Conservation (phyloP, 2,888 invertebrate species). For the Diadegma fenestrale region DNA sequence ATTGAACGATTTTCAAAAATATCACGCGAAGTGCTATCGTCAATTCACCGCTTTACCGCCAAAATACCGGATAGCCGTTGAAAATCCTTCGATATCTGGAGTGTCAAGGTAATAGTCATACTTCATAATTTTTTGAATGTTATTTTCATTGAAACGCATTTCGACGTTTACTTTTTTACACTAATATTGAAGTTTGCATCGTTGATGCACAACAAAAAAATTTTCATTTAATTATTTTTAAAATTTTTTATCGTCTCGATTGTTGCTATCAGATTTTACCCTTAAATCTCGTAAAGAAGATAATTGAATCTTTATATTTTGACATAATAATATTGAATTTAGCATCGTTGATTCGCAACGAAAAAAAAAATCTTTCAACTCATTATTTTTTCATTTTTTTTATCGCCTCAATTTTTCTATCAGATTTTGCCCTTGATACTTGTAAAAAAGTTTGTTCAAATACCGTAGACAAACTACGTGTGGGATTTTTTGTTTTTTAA, state of each 20-base stretch:
- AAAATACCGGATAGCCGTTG: slow-evolving; percentile 40
- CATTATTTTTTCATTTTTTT: too few relatives aligned
- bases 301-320: too few relatives aligned
- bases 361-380: too few relatives aligned
- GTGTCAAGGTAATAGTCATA: slow-evolving; percentile 48
- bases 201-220: neutral
- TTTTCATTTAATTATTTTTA: neutral
- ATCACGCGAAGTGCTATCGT: slow-evolving; percentile 54
- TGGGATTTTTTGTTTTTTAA: too few relatives aligned
- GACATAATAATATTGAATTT: too few relatives aligned
- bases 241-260: slow-evolving; percentile 4
- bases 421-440: too few relatives aligned
- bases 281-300: neutral
- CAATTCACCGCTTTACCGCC: slow-evolving; percentile 57
- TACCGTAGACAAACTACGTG: neutral
- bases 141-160: slow-evolving; percentile 23
- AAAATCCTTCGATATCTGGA: slow-evolving; percentile 49
- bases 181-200: slow-evolving; percentile 10
- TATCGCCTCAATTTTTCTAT: too few relatives aligned
- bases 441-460: too few relatives aligned
- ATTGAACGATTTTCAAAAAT: slow-evolving; percentile 51
- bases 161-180: slow-evolving; percentile 30
- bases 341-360: too few relatives aligned
- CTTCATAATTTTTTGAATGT: slow-evolving; percentile 40
- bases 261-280: neutral